Conservation (phyloP, 2,888 invertebrate genomes). For the Lepidonotus clava region DNA sequence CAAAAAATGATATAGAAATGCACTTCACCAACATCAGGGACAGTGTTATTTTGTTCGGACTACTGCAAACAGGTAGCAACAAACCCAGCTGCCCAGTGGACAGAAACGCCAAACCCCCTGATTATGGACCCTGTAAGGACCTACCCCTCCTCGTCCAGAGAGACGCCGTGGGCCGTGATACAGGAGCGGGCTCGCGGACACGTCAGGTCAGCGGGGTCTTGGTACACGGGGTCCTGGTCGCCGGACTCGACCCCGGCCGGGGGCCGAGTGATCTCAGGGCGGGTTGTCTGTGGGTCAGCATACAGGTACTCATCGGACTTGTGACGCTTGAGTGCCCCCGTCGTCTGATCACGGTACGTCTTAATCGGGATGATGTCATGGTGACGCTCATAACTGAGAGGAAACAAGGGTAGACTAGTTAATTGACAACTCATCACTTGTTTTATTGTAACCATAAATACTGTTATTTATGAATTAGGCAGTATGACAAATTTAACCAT, state of each 20-base stretch:
- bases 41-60: no score
- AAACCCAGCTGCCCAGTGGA: no score
- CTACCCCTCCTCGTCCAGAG: slow-evolving; percentile 58
- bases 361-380: slow-evolving; percentile 55
- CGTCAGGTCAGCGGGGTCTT: slow-evolving; percentile 55
- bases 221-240: slow-evolving; percentile 48
- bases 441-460: no score
- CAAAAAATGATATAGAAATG: no score
- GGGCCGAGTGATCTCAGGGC: neutral
- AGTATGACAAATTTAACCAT: no score
- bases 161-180: slow-evolving; percentile 53
- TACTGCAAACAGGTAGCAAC: no score
- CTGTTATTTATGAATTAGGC: no score
- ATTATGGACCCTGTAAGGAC: no score
- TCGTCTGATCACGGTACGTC: slow-evolving; percentile 16
- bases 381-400: slow-evolving; percentile 21
- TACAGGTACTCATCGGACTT: slow-evolving; percentile 58
- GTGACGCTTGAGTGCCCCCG: slow-evolving; percentile 48
- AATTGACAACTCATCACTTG: no score
- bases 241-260: neutral
- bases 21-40: no score
- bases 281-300: slow-evolving; percentile 48
- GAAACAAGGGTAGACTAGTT: no score
- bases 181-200: neutral
- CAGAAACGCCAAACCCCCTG: no score